Conservation (phyloP, 2,113 vertebrate species). For the Ictalurus punctatus region DNA sequence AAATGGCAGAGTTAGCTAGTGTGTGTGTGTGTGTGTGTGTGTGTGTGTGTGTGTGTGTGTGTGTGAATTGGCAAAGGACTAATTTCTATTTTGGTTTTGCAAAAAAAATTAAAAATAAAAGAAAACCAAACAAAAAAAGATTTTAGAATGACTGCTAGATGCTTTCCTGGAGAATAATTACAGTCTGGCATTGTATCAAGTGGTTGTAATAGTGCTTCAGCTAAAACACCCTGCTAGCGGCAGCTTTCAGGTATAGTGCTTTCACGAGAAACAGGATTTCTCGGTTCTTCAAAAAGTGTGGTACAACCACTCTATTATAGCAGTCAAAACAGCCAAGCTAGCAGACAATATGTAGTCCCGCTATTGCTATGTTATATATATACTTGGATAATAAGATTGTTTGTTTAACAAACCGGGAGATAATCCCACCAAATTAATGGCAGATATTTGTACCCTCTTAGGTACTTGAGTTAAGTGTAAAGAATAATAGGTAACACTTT, state of each 20-base stretch:
- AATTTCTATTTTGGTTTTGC: background rate
- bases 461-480: background rate
- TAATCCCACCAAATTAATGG: background rate
- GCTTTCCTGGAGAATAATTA: background rate
- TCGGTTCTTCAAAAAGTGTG: background rate
- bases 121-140: background rate
- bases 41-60: no score
- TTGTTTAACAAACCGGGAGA: background rate
- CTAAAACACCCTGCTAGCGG: background rate
- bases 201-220: background rate
- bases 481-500: background rate
- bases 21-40: no score
- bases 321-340: background rate
- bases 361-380: background rate
- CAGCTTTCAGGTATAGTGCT: conserved; percentile 5
- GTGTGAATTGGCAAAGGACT: background rate
- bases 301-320: background rate
- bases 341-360: background rate
- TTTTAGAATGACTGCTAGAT: background rate
- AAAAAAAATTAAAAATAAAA: background rate
- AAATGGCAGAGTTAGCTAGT: no score
- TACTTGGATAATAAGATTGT: background rate
- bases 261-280: background rate
- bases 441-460: no score
- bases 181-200: background rate